Evolutionary conservation across 2,113 vertebrate genomes (phyloP), one percentile per base, ranked within the genome.

Genomic region (Piprites chloris): DNA sequence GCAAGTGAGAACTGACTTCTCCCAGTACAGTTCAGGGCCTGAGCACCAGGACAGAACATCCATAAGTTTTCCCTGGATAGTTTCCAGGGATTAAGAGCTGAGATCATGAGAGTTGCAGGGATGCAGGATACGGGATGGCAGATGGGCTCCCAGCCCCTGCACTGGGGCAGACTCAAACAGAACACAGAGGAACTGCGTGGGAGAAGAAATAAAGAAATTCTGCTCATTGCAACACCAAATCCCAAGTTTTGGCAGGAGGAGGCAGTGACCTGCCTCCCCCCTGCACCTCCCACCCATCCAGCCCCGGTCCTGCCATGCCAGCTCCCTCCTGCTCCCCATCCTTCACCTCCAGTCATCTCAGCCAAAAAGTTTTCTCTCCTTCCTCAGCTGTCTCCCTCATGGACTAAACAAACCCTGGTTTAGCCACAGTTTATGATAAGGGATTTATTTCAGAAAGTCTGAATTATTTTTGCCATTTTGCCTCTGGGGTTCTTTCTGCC

Each of bases 151-250:
- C 42, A n/a, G 14, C 13, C 37, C 21, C 14, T 17, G 15, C 21
- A 12, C 13, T 3, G 10, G 15, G 49, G 39, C 44, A 69, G 32
- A 35, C 47, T 65, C 67, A 47, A 18, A 39, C 2, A 87, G 49
- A 68, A 23, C 16, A 8, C 0, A 2, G 9, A 12, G 27, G 22
- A 37, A 23, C 20, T 1, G 0, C 11, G 39, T 16, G 61, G 63
- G 2, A 33, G 53, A 46, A 79, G 52, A 58, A 37, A 14, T 73
- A 42, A 37, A 58, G n/a, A 65, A 42, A 65, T 4, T 28, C 14
- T 49, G 62, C 1, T 1, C 7, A 5, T 7, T 32, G n/a, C 39
- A 59, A n/a, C 1, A 2, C 8, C 24, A 47, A 44, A 72, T 14
- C 42, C 65, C 63, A 67, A 62, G 56, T 15, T 53, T 61, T 47